Percentiles rank a stretch among this genome's conserved stretches.
Conservation (phyloP, 2,888 invertebrate genomes). For the Antheraea assamensis region DNA sequence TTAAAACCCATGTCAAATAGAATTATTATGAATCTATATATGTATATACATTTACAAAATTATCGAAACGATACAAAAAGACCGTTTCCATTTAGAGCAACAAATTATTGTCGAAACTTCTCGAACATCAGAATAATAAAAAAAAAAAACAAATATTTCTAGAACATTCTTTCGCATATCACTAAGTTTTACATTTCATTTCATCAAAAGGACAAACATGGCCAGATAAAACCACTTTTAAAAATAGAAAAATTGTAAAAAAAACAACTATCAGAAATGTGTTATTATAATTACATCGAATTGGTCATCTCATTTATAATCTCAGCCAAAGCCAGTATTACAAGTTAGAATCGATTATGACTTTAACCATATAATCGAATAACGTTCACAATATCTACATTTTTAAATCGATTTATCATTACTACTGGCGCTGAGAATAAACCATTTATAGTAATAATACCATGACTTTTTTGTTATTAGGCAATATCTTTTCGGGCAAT, state of each 20-base stretch:
- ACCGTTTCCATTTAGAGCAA: conserved; percentile 18
- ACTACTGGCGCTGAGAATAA: conserved; percentile 1
- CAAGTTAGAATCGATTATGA: background rate
- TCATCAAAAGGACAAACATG: background rate
- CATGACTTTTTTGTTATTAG: conserved; percentile 3
- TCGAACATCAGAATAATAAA: conserved; percentile 4
- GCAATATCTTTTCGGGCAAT: background rate
- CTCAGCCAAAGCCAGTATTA: conserved; percentile 17
- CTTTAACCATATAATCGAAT: background rate
- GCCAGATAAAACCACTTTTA: background rate
- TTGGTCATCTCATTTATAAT: conserved; percentile 37
- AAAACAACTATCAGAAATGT: conserved; percentile 15
- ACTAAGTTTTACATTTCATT: background rate
- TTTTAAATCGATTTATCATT: background rate
- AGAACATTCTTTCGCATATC: background rate
- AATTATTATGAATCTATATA: conserved; percentile 9
- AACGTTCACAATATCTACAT: background rate
- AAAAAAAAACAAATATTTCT: background rate
- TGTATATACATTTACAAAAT: conserved; percentile 9
- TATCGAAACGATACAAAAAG: background rate
- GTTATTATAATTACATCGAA: conserved; percentile 35
- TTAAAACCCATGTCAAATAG: conserved; percentile 5
- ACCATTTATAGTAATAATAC: conserved; percentile 8
- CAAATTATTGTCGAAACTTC: conserved; percentile 45
- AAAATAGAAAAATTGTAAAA: background rate